phyloP scores from a whole-genome alignment of 35 echinoderm and acorn worm genomes.

The Acanthaster planci region DNA sequence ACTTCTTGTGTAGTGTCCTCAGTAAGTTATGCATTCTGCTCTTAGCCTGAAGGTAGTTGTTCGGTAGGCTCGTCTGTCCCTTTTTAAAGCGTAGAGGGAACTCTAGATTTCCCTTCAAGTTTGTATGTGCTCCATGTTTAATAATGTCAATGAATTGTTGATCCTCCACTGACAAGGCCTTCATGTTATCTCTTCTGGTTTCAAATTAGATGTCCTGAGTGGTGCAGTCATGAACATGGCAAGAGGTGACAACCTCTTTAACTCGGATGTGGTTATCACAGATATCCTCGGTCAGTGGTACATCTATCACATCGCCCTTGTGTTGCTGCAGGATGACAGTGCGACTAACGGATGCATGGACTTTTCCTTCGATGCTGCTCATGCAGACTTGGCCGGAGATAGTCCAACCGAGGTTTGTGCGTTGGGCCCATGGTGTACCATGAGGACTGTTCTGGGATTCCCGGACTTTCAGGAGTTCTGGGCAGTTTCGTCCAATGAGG shows the following conservation, averaged over 20 bases:
- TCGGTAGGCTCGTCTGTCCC: background rate
- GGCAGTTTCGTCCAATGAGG: constrained; percentile 38
- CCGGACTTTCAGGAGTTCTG: background rate
- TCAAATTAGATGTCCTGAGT: background rate
- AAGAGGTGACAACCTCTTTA: background rate
- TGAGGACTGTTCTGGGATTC: background rate
- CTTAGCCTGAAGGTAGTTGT: constrained; percentile 41
- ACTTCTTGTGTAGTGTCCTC: background rate
- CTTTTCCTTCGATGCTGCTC: background rate
- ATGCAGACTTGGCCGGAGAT: constrained; percentile 12
- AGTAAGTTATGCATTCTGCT: constrained; percentile 32
- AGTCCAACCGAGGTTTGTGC: constrained; percentile 9
- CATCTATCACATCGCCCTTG: background rate
- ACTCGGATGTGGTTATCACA: background rate
- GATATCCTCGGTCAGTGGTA: background rate
- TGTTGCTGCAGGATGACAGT: background rate
- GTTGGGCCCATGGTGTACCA: constrained; percentile 9
- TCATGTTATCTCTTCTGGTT: background rate
- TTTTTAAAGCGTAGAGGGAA: constrained; percentile 39
- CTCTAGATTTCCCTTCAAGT: constrained; percentile 29
- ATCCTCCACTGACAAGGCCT: constrained; percentile 38
- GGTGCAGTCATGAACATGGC: background rate
- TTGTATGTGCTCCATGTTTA: constrained; percentile 24
- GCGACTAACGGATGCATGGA: background rate
- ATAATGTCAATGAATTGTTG: constrained; percentile 34